Evolutionary conservation across 23 tunicate genomes (phyloP).

Genomic region (Aplidium turbinatum): DNA sequence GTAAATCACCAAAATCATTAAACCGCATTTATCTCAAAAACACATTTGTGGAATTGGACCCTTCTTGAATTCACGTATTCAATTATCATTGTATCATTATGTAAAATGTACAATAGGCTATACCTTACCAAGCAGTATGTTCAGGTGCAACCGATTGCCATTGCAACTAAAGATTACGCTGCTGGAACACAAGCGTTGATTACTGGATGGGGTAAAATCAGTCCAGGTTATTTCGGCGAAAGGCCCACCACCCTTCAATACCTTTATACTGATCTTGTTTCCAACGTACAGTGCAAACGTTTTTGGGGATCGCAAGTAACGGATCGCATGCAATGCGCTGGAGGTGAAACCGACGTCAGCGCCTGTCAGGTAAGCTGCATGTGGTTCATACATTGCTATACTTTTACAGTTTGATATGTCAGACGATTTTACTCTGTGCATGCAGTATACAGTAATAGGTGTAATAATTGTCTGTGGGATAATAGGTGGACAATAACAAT

Average conservation of each 20-base stretch:
- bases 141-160: not conserved
- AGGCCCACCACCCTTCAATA: constrained; percentile 30
- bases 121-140: no score
- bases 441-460: no score
- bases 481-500: no score
- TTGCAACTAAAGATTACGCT: constrained; percentile 7
- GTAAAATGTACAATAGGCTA: no score
- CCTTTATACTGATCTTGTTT: constrained; percentile 13
- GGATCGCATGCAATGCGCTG: constrained; percentile 62
- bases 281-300: constrained; percentile 5
- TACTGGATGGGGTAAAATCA: constrained; percentile 22
- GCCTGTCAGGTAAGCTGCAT: constrained; percentile 51
- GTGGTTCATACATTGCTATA: no score
- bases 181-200: constrained; percentile 25
- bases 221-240: constrained; percentile 2
- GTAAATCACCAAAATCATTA: no score
- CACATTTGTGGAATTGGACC: not conserved
- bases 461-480: no score
- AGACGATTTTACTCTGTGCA: no score
- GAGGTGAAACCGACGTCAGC: constrained; percentile 26
- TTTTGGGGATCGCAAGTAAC: constrained; percentile 20
- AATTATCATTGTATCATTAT: no score
- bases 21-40: not conserved
- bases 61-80: no score
- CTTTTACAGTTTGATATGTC: no score